Base-by-base conservation (phyloP, 1,140 invertebrate species). In the Magallana ariakensis region DNA sequence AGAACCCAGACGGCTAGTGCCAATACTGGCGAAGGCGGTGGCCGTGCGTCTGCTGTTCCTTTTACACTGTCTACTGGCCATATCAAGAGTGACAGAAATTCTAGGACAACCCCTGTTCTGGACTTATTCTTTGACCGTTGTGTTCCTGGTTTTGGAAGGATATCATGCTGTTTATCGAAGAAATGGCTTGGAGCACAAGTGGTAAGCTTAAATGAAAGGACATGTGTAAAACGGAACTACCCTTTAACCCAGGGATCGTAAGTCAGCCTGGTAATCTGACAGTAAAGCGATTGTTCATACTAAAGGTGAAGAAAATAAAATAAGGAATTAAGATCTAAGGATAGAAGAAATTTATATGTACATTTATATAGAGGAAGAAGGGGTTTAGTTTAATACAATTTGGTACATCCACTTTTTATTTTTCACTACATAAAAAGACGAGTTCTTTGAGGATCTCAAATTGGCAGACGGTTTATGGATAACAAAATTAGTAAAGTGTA, bases 161-260 rank as follows among this genome's bases (percentile, higher is more conserved):
- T n/a, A 22, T 53, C 55, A 55, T 54, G 55, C 55, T 55, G 55
- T 54, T 15, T 54, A 55, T 16, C 10, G 8, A 19, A 82, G 80
- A 82, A 53, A 82, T 16, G 80, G 80, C 11, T 10, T 82, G 80
- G 80, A 82, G 53, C 55, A 55, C 46, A 82, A 56, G 55, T 82
- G 80, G 80, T 82, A 56, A 82, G 80, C 53, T 81, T 13, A 81
- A 26, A 11, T 46, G 33, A 62, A 16, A 16, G 15, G 8, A 62
- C 15, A 4, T 62, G 60, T 19, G 60, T 62, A 19, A 62, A 62
- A 62, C 60, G 8, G 60, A 16, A 16, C 60, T 19, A 62, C 15
- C 2, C 15, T 62, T 15, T 62, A 62, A 15, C 15, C 60, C 15
- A 62, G 15, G 60, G 19, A 62, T 62, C 15, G 19, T 62, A 16